Percentiles rank a stretch among this genome's conserved stretches.
These are phyloP conservation scores for Entomyzon cyanotis DNA, from an alignment of 2,113 vertebrate species.

Conservation along the genomic window DNA sequence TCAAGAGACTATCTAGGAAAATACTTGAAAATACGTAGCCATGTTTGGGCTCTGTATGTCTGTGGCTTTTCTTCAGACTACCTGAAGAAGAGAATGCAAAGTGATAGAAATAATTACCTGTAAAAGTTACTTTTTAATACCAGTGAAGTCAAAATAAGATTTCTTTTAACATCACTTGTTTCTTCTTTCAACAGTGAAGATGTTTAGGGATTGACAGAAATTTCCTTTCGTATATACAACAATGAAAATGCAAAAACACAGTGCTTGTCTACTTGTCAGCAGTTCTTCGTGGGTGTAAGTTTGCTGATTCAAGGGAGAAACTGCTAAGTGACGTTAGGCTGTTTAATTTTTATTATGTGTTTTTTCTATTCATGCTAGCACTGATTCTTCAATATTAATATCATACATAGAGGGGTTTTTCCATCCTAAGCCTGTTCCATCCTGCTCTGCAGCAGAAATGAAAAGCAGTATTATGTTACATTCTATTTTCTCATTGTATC, in stretches of 20 bases:
- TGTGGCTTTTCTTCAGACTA: not conserved
- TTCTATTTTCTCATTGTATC: not conserved
- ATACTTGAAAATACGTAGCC: not conserved
- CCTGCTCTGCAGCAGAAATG: not conserved
- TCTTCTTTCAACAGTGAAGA: not conserved
- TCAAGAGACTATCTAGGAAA: not conserved
- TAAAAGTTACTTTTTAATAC: not conserved
- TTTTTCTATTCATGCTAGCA: not conserved
- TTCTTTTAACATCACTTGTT: not conserved
- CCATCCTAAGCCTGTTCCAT: not conserved
- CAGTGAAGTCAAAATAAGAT: not conserved
- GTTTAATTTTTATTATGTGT: not conserved
- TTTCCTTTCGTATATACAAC: not conserved
- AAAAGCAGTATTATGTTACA: not conserved
- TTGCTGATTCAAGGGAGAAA: not conserved
- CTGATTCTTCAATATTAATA: not conserved
- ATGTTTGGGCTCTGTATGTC: accelerated
- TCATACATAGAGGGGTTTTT: not conserved
- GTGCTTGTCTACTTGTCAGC: not conserved
- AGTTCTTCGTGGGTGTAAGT: not conserved
- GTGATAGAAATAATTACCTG: not conserved
- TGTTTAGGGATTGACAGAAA: not conserved
- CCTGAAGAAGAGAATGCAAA: not conserved
- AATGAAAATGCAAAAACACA: not conserved
- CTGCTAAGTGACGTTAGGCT: not conserved